These are phyloP conservation scores for Parasteatoda lunata DNA, from an alignment of 2,888 invertebrate species.

Conservation along the genomic window DNA sequence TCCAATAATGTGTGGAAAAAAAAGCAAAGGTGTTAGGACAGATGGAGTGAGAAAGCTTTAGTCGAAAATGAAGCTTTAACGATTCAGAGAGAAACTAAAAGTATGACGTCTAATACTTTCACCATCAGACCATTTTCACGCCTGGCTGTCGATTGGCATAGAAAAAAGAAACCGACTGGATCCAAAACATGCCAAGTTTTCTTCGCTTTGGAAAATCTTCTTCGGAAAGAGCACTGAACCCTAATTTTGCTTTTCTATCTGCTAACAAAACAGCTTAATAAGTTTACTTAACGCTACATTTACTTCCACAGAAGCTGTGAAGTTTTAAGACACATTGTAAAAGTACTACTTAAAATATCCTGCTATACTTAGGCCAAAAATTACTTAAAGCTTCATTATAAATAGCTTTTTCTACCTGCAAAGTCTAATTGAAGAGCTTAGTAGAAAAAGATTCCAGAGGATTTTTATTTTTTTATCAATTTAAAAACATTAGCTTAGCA, in stretches of 20 bases:
- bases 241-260: not conserved
- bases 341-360: too few relatives aligned
- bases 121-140: conserved; percentile 43
- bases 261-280: not conserved
- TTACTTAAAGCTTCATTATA: too few relatives aligned
- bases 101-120: conserved; percentile 47
- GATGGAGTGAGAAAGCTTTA: conserved; percentile 31
- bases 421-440: too few relatives aligned
- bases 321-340: too few relatives aligned
- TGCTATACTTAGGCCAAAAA: too few relatives aligned
- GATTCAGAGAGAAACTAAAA: conserved; percentile 46
- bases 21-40: conserved; percentile 10
- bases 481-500: too few relatives aligned
- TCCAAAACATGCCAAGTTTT: conserved; percentile 18
- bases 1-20: conserved; percentile 15
- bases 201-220: too few relatives aligned
- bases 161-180: conserved; percentile 28
- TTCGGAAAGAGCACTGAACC: conserved; percentile 41
- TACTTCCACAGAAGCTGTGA: too few relatives aligned
- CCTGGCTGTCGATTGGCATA: conserved; percentile 28
- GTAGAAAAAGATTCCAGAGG: too few relatives aligned
- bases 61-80: conserved; percentile 58
- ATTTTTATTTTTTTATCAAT: too few relatives aligned
- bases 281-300: too few relatives aligned
- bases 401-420: too few relatives aligned